These are phyloP conservation scores for Orthonevra nobilis DNA, from an alignment of 2,888 invertebrate genomes.

Conservation along the genomic window DNA sequence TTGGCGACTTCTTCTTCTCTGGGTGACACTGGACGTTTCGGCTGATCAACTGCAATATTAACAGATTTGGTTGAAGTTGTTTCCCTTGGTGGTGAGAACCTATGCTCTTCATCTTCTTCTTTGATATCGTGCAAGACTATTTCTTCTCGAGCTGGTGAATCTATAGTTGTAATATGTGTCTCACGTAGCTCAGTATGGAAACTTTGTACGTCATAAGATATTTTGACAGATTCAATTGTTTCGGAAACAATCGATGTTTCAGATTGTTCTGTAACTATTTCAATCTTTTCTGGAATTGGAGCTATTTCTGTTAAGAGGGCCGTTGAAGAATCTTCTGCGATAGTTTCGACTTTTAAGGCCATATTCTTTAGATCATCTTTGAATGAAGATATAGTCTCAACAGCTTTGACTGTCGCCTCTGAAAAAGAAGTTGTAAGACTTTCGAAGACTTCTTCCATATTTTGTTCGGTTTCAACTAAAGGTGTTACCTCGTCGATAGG, in stretches of 20 bases:
- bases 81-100: conserved; percentile 76
- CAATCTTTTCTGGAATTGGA: conserved; percentile 44
- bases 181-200: conserved; percentile 83
- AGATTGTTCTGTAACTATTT: conserved; percentile 61
- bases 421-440: conserved; percentile 26
- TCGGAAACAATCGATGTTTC: conserved; percentile 43
- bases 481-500: conserved; percentile 49
- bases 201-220: conserved; percentile 45
- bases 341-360: conserved; percentile 54
- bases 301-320: conserved; percentile 48
- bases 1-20: conserved; percentile 84
- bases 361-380: conserved; percentile 54
- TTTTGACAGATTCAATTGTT: conserved; percentile 48
- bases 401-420: conserved; percentile 58
- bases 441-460: conserved; percentile 42
- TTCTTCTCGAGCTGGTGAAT: conserved; percentile 82
- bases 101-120: conserved; percentile 80
- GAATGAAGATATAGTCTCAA: conserved; percentile 42
- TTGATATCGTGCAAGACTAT: conserved; percentile 79
- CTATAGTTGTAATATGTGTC: conserved; percentile 87
- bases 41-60: conserved; percentile 53
- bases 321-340: conserved; percentile 48
- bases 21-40: conserved; percentile 81
- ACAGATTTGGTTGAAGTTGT: conserved; percentile 51
- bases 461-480: conserved; percentile 27